Percentiles rank a stretch among this genome's conserved stretches.
phyloP scores from a whole-genome alignment of 2,113 vertebrate species.

The Penelope pileata region DNA sequence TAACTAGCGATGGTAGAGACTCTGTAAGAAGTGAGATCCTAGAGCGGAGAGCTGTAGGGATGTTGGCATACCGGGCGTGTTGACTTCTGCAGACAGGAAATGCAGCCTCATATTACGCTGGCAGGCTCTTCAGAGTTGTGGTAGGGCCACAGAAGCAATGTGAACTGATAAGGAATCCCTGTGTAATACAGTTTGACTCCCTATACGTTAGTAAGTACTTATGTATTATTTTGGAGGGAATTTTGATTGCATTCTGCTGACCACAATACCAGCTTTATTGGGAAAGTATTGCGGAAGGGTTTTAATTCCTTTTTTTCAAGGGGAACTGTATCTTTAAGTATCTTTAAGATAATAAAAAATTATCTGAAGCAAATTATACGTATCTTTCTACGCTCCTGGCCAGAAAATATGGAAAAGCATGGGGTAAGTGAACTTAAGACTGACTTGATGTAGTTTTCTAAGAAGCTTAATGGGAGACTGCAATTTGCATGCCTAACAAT shows the following conservation, averaged over 20 bases:
- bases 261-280: neutral
- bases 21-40: neutral
- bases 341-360: neutral
- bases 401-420: neutral
- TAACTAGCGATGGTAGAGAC: neutral
- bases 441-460: neutral
- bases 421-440: neutral
- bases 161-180: neutral
- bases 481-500: neutral
- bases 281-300: neutral
- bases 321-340: neutral
- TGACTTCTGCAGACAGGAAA: neutral
- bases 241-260: neutral
- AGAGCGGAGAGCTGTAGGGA: neutral
- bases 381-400: neutral
- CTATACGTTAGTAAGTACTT: neutral
- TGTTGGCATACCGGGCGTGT: neutral
- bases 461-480: fast-evolving
- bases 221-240: neutral
- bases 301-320: neutral
- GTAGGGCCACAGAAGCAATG: neutral
- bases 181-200: neutral
- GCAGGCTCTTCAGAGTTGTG: neutral
- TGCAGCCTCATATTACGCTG: neutral
- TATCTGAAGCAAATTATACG: neutral